Conservation (phyloP, 1,140 invertebrate species). For the Halesus radiatus region DNA sequence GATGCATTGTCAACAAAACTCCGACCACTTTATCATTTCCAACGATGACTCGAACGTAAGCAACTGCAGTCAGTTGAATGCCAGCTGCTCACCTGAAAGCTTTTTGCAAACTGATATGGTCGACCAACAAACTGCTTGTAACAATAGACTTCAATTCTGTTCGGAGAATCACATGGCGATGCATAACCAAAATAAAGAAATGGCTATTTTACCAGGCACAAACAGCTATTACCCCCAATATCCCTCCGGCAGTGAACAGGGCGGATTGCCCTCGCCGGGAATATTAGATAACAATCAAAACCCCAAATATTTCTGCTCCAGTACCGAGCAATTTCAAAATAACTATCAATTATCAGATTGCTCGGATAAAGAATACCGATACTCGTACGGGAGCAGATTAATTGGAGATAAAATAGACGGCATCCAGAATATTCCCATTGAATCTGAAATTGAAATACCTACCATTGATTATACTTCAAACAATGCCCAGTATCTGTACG, state of each 20-base stretch:
- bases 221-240: conserved; percentile 50
- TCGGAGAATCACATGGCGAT: conserved; percentile 33
- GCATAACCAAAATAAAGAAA: conserved; percentile 44
- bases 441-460: conserved; percentile 53
- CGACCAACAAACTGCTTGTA: conserved; percentile 45
- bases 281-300: conserved; percentile 29
- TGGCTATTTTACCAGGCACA: neutral
- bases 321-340: conserved; percentile 36
- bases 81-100: conserved; percentile 63
- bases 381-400: conserved; percentile 53
- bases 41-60: conserved; percentile 71
- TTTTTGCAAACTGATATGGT: conserved; percentile 61
- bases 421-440: conserved; percentile 49
- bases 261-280: conserved; percentile 26
- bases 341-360: conserved; percentile 43
- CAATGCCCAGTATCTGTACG: conserved; percentile 50
- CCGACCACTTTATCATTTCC: conserved; percentile 58
- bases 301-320: conserved; percentile 49
- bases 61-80: conserved; percentile 61
- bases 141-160: conserved; percentile 44
- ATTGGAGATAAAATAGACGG: conserved; percentile 44
- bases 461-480: conserved; percentile 47
- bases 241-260: conserved; percentile 26
- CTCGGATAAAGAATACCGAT: conserved; percentile 49
- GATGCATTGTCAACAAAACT: conserved; percentile 65